phyloP scores from a whole-genome alignment of 2,113 vertebrate species.

The Rhizomys pruinosus region DNA sequence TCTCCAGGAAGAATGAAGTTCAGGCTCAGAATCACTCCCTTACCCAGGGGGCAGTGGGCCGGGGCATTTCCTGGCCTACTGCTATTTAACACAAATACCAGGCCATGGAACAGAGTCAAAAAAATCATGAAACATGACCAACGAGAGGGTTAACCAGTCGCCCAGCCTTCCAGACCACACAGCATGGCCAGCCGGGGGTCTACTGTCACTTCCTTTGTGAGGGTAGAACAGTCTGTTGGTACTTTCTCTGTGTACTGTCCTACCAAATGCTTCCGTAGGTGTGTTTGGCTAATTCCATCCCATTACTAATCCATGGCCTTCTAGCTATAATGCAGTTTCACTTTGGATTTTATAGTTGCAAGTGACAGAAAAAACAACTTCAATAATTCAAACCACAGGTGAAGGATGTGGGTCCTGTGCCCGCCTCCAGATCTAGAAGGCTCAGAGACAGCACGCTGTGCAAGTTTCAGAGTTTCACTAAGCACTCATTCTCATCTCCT shows the following conservation, averaged over 20 bases:
- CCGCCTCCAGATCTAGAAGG: background rate
- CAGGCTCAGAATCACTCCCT: background rate
- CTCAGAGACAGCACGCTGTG: background rate
- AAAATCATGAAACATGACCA: fast-evolving
- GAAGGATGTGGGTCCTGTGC: background rate
- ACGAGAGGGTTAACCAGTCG: fast-evolving
- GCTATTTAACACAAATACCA: background rate
- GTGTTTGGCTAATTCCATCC: background rate
- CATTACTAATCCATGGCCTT: background rate
- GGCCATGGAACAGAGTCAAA: background rate
- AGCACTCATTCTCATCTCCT: background rate
- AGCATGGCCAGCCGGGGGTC: background rate
- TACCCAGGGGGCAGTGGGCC: background rate
- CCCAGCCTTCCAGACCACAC: background rate
- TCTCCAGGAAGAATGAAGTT: background rate
- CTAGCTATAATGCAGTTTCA: background rate
- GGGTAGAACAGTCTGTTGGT: background rate
- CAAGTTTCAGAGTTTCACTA: background rate
- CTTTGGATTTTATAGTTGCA: background rate
- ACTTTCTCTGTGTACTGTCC: background rate
- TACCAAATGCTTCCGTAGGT: background rate
- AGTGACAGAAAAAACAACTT: background rate
- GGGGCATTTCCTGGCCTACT: background rate
- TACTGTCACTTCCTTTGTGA: background rate
- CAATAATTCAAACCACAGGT: background rate